Evolutionary conservation across 2,113 vertebrate genomes (phyloP), one percentile per base, ranked within the genome.

Genomic region (Prionailurus bengalensis): DNA sequence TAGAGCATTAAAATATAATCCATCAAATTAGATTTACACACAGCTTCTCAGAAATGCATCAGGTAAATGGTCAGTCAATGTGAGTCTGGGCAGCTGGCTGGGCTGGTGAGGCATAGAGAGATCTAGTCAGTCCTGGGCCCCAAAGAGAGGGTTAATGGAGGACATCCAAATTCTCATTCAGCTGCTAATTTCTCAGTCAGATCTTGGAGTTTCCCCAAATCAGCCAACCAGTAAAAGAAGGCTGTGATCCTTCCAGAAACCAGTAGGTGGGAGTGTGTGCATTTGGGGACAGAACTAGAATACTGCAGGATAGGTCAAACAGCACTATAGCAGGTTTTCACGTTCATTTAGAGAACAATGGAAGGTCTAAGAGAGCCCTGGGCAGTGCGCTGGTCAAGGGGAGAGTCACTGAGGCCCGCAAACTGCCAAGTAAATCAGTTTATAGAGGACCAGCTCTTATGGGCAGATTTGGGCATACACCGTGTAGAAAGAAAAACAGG

Each of bases 191-290:
- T 89, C 58, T 87, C 78, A 48, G 29, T 45, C 81, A 65, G 39
- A 82, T 31, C 16, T 89, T 74, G 33, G 42, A 73, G 39, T 93
- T 94, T 73, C 61, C n/a, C 71, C 45, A 80, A 63, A 76, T 61
- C 17, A 13, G 36, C n/a, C 93, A 88, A 65, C 58, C n/a, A n/a
- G n/a, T 12, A 31, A 85, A 82, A 87, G 63, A 55, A 89, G 33
- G 29, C 33, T 96, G 92, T 92, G 82, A 55, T 96, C 87, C 87
- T 65, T 79, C 23, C 19, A 78, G 70, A 81, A 42, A 81, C 94
- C 97, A 95, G 80, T 83, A 97, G 97, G 29, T 81, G 89, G n/a
- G 53, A 81, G 84, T 13, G 25, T 73, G 88, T 51, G 53, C 88
- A 48, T 78, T 85, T 92, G 1, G 70, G 68, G 55, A 63, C 83